Evolutionary conservation across 2,797 vertebrate genomes (phyloP), one percentile per base, ranked within the genome.

Genomic region (Cyprinodon diabolis): DNA sequence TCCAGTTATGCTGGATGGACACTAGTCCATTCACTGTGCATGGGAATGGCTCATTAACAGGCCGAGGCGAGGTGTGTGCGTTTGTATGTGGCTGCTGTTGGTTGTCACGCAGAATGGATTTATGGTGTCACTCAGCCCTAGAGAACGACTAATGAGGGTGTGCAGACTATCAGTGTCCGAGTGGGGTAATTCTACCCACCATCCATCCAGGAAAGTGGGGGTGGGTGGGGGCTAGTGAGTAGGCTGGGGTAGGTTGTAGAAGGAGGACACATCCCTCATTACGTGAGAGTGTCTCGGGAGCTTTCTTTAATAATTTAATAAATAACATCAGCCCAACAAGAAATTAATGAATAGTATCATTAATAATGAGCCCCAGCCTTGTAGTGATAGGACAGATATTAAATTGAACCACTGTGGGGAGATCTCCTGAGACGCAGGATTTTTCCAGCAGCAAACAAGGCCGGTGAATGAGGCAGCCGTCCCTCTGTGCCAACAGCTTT

Each of bases 341-440:
- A 98, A 98, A 99, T 99, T 97, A 99, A 99, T 99, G 97, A 99
- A 99, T 98, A 99, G 98, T 99, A 99, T 99, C 97, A 98, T 99
- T 99, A 99, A 99, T 99, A 99, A 98, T 98, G 97, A 98, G 97
- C 96, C 95, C 45, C 92, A 95, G 95, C 92, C 96, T 96, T 97
- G 97, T 97, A 96, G 96, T 97, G 97, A 97, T 97, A 96, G 97
- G 96, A 96, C 95, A 96, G 97, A 98, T 98, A 99, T 99, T 98
- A 99, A 98, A 99, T 98, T 98, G 97, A 97, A 97, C 96, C 95
- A 95, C 96, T 96, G 97, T 96, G 96, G 96, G 95, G 95, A 94
- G 95, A 95, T 97, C 98, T 98, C 98, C 91, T 90, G 98, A 97
- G 98, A 98, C 95, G 94, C 95, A 90, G 96, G 97, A 96, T 97